These are phyloP conservation scores for Lutraria rhynchaena DNA, from an alignment of 1,140 invertebrate species.

Conservation along the genomic window DNA sequence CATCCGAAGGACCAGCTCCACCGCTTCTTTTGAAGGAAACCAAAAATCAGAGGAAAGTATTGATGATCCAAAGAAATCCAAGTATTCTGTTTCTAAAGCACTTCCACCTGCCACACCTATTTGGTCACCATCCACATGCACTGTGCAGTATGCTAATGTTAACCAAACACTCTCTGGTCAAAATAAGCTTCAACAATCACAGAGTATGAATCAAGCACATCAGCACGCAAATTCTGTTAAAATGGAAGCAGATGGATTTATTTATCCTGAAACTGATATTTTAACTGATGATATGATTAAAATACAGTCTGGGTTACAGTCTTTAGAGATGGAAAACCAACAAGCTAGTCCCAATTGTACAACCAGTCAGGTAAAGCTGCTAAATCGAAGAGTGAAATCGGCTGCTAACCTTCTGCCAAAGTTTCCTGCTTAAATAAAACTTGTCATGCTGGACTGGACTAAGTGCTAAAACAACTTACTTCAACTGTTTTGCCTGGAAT, in stretches of 20 bases:
- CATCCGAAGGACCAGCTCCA: not conserved
- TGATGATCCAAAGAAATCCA: not conserved
- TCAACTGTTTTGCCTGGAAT: too few species aligned
- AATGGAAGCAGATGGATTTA: constrained; percentile 60
- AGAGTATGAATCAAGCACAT: not conserved
- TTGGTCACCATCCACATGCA: constrained; percentile 13
- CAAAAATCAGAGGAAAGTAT: constrained; percentile 3
- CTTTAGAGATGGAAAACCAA: constrained; percentile 12
- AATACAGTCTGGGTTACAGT: constrained; percentile 38
- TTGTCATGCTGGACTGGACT: too few species aligned
- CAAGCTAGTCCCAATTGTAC: not conserved
- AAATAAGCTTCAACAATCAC: too few species aligned
- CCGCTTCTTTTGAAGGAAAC: not conserved
- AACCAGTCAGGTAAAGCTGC: constrained; percentile 51
- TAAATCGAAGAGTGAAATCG: constrained; percentile 57
- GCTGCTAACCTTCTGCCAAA: constrained; percentile 61
- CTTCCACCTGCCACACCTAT: not conserved
- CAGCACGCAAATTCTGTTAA: not conserved
- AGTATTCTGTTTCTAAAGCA: not conserved
- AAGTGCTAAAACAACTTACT: too few species aligned
- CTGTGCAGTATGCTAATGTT: not conserved
- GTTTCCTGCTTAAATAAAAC: constrained; percentile 8
- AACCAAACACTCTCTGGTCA: too few species aligned
- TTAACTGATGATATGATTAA: constrained; percentile 56
- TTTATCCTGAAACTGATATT: constrained; percentile 64